A percentile compares a stretch with the other conserved stretches of the same genome.
These are phyloP conservation scores for Pampusana beccarii DNA, from an alignment of 2,113 vertebrate genomes.

Conservation along the genomic window DNA sequence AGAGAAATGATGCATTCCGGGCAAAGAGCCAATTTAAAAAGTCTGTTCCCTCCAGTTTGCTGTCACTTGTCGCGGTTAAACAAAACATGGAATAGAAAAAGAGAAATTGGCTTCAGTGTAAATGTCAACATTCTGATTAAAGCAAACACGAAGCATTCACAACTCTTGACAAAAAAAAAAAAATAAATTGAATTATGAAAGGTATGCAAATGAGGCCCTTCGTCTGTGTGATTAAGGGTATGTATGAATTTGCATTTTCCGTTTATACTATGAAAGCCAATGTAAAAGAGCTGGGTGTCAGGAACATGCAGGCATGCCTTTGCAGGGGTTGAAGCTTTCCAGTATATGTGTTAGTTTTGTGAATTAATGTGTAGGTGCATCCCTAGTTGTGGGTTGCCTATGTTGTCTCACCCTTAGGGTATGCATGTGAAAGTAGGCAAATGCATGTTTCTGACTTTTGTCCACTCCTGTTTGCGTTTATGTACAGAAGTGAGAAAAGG, in stretches of 20 bases:
- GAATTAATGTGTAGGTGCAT: not conserved
- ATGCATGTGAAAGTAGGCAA: not conserved
- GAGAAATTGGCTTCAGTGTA: slow-evolving; percentile 84
- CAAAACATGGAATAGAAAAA: slow-evolving; percentile 83
- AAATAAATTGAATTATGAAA: slow-evolving; percentile 82
- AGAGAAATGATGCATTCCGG: slow-evolving; percentile 81
- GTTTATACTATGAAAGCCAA: slow-evolving; percentile 49
- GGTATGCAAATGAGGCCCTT: slow-evolving; percentile 76
- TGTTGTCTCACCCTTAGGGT: rapidly evolving
- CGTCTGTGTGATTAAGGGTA: slow-evolving; percentile 68
- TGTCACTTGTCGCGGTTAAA: slow-evolving; percentile 84
- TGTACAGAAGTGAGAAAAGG: not conserved
- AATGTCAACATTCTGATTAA: slow-evolving; percentile 89
- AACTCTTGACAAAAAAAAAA: slow-evolving; percentile 79
- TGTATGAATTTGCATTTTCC: slow-evolving; percentile 72
- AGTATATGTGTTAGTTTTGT: not conserved
- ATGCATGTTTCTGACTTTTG: not conserved
- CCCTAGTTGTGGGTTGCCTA: not conserved
- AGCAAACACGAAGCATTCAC: slow-evolving; percentile 83
- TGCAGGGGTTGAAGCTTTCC: not conserved
- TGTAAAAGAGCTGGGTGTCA: slow-evolving; percentile 26
- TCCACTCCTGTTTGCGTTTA: not conserved
- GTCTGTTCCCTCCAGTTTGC: slow-evolving; percentile 83
- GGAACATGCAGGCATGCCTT: not conserved
- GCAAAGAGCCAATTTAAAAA: slow-evolving; percentile 84